Evolutionary conservation across 2,888 invertebrate species (phyloP).

Genomic region (Trachelus tabidus): DNA sequence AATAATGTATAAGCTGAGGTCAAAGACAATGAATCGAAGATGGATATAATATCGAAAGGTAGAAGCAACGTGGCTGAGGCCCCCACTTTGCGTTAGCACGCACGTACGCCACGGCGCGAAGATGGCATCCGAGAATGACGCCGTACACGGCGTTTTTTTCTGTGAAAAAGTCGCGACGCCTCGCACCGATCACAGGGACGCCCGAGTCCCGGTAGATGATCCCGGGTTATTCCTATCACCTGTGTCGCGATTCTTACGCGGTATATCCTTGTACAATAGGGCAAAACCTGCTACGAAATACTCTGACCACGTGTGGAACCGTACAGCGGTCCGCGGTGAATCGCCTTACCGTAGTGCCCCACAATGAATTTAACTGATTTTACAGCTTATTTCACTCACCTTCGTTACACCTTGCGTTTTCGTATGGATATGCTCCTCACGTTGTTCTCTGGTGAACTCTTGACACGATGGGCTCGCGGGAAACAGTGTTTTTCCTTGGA

Average conservation of each 20-base stretch:
- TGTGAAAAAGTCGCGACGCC: constrained; percentile 4
- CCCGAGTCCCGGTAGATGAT: background rate
- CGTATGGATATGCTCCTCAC: constrained; percentile 19
- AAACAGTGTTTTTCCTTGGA: constrained; percentile 53
- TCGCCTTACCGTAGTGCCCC: constrained; percentile 1
- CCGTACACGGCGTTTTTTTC: constrained; percentile 41
- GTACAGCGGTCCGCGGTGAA: constrained; percentile 16
- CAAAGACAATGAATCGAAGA: background rate
- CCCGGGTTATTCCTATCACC: background rate
- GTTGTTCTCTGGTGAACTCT: constrained; percentile 41
- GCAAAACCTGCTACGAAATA: background rate
- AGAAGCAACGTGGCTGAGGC: constrained; percentile 45
- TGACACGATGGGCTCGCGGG: constrained; percentile 51
- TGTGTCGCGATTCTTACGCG: background rate
- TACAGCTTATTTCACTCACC: constrained; percentile 20
- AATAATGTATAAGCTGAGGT: background rate
- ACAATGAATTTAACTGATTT: constrained; percentile 11
- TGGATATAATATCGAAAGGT: background rate
- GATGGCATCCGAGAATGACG: constrained; percentile 62
- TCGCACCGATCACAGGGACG: background rate
- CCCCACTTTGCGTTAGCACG: constrained; percentile 46
- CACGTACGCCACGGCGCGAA: constrained; percentile 54
- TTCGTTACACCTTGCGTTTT: constrained; percentile 12
- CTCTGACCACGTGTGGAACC: constrained; percentile 43
- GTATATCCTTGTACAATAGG: background rate